phyloP scores from a whole-genome alignment of 2,888 invertebrate species.

The Choristoneura rosaceana region DNA sequence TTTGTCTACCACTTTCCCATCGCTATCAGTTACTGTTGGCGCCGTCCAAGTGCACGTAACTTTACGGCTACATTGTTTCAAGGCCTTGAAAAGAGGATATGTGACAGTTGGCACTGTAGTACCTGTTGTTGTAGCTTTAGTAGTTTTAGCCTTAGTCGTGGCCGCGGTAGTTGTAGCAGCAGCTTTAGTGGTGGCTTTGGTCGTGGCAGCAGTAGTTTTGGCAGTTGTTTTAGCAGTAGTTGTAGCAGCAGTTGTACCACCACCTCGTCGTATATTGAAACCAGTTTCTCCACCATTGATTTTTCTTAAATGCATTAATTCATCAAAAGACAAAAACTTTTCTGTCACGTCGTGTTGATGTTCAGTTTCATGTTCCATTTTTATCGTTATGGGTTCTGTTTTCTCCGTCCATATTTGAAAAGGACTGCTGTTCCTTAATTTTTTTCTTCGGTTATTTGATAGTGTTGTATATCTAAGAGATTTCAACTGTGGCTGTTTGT shows the following conservation, averaged over 20 bases:
- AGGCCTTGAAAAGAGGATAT: slow-evolving; percentile 55
- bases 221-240: slow-evolving; percentile 18
- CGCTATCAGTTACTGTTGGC: slow-evolving; percentile 54
- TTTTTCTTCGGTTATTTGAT: slow-evolving; percentile 53
- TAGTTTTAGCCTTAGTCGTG: background rate
- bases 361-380: slow-evolving; percentile 49
- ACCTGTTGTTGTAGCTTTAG: slow-evolving; percentile 12
- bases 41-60: slow-evolving; percentile 79
- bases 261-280: slow-evolving; percentile 54
- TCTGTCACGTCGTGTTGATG: slow-evolving; percentile 60
- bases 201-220: background rate
- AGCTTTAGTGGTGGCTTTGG: background rate
- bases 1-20: slow-evolving; percentile 51
- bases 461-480: slow-evolving; percentile 72
- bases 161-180: background rate
- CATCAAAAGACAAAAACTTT: slow-evolving; percentile 79
- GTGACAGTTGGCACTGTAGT: slow-evolving; percentile 42
- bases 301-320: slow-evolving; percentile 75
- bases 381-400: slow-evolving; percentile 72
- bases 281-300: slow-evolving; percentile 54
- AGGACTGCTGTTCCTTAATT: slow-evolving; percentile 49
- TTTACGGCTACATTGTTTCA: slow-evolving; percentile 73
- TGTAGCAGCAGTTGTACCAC: slow-evolving; percentile 33
- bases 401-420: slow-evolving; percentile 46
- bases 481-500: slow-evolving; percentile 58